Percentiles rank a stretch among this genome's conserved stretches.
These are phyloP conservation scores for Dromiciops gliroides DNA, from an alignment of 2,113 vertebrate genomes.

Conservation along the genomic window DNA sequence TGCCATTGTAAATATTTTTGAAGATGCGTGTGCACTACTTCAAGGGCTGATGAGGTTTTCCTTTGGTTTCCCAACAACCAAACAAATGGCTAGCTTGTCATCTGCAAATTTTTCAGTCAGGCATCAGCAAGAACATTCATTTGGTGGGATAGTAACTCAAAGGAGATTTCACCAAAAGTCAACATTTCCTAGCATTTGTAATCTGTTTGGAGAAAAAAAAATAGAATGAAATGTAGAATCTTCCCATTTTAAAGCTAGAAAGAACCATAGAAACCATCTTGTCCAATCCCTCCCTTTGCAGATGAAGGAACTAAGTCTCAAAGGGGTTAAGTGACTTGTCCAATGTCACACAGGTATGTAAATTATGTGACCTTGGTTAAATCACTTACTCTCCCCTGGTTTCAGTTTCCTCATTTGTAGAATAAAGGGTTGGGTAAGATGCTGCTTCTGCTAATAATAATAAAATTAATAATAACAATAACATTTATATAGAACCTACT, in stretches of 20 bases:
- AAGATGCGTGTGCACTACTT: neutral
- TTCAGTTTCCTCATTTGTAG: neutral
- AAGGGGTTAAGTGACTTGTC: neutral
- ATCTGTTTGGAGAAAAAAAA: neutral
- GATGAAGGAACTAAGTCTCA: neutral
- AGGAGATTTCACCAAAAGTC: neutral
- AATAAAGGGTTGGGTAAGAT: neutral
- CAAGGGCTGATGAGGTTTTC: neutral
- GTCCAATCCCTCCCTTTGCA: neutral
- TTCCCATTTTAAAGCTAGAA: neutral
- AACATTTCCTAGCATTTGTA: neutral
- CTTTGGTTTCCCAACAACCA: neutral
- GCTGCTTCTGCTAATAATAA: too few relatives aligned
- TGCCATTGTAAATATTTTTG: slow-evolving; percentile 4
- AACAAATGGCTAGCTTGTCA: neutral
- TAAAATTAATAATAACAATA: too few relatives aligned
- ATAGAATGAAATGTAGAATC: neutral
- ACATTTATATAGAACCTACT: neutral
- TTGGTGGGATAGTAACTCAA: neutral
- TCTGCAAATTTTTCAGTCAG: neutral
- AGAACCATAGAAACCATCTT: neutral
- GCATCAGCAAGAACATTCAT: neutral
- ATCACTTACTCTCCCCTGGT: neutral
- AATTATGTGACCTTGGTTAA: neutral
- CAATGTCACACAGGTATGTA: neutral